These are phyloP conservation scores for Laupala kohalensis DNA, from an alignment of 1,140 invertebrate species.

Conservation along the genomic window DNA sequence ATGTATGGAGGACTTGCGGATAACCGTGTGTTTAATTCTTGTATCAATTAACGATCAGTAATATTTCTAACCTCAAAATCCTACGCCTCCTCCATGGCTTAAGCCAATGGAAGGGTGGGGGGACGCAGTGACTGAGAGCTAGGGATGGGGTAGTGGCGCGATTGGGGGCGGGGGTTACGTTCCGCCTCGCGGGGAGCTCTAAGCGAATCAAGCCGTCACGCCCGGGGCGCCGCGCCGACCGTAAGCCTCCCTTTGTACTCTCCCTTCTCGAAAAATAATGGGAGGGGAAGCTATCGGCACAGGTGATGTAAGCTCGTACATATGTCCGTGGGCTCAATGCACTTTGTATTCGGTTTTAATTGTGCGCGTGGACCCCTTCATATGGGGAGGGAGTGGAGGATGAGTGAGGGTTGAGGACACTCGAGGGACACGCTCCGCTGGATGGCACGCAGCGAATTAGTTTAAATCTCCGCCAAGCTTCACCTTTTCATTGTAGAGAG, in stretches of 20 bases:
- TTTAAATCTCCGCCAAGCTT: too few relatives aligned
- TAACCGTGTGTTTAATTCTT: too few relatives aligned
- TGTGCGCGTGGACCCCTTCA: not conserved
- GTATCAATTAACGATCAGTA: too few relatives aligned
- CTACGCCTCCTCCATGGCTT: too few relatives aligned
- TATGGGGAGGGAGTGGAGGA: too few relatives aligned
- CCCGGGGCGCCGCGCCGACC: too few relatives aligned
- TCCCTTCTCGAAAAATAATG: too few relatives aligned
- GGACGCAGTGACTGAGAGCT: not conserved
- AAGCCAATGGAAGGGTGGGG: not conserved
- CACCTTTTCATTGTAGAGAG: too few relatives aligned
- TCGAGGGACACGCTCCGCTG: not conserved
- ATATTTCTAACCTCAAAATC: too few relatives aligned
- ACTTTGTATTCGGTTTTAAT: not conserved
- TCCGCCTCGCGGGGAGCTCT: not conserved
- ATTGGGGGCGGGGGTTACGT: too few relatives aligned
- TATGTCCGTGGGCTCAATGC: not conserved
- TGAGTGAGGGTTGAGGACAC: not conserved
- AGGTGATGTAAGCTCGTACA: not conserved
- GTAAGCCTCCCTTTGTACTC: not conserved
- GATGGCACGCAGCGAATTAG: not conserved
- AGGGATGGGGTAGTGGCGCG: too few relatives aligned
- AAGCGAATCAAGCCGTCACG: not conserved
- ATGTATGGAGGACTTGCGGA: too few relatives aligned
- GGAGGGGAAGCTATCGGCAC: not conserved